Evolutionary conservation across 2,888 invertebrate species (phyloP), one percentile per base, ranked within the genome.

Genomic region (Camponotus fellah): DNA sequence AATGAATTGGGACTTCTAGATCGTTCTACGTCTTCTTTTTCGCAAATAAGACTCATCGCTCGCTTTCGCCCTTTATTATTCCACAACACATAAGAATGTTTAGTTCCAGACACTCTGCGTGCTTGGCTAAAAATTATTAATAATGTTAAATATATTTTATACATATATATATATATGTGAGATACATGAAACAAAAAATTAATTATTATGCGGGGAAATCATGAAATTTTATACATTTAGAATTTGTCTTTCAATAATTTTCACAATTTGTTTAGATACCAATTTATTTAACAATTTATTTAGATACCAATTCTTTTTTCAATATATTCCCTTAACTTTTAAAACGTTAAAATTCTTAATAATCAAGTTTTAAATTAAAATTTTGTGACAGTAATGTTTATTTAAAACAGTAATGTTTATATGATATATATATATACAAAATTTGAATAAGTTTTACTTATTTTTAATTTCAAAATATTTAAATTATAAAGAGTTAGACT

Each of bases 21-120:
- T 3, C 8, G 53, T 26, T 66, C 12, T 6, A 1, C 21, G 5
- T 5, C 10, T 37, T 72, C 4, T 12, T 58, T 60, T 32, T 40
- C 40, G 49, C 37, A 64, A 26, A 83, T 69, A 10, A 58, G n/a
- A 14, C 75, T 85, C 85, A 94, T 88, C 5, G 90, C 85, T 53
- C 86, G 62, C 56, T 82, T 84, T 0, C 92, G 91, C 49, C 92
- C 92, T n/a, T 80, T 83, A 8, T 83, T 82, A 53, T 90, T 92
- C 86, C 91, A 92, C 1, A 93, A 84, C 1, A 92, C 91, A 75
- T 92, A 91, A 0, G 92, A 89, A 74, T 91, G 84, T 2, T 85
- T 60, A 32, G 88, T 87, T 26, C 92, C 92, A 0, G 92, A 93
- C 0, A 93, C 92, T 89, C 90, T 91, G 81, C 91, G 87, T 2